Evolutionary conservation across 2,113 vertebrate genomes (phyloP), one percentile per base, ranked within the genome.

Genomic region (Zapus hudsonius): DNA sequence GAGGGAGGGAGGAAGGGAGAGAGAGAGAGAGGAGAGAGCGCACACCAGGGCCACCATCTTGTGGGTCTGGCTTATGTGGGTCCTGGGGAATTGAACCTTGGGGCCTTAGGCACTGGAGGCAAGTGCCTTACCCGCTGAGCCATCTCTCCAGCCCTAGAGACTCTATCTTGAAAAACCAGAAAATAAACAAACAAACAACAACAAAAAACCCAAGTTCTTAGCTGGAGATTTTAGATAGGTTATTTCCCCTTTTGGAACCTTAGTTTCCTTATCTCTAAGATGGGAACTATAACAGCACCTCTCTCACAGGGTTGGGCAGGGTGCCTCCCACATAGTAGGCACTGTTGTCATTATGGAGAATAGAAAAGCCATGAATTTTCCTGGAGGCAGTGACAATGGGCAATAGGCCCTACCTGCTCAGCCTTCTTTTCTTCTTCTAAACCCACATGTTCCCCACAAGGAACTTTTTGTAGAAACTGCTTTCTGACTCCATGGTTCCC

Each of bases 231-330:
- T 73, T 25, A 61, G 52, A 55, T n/a, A 36, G 83, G 31, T 72
- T 25, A 57, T 2, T 38, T 83, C 13, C 9, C 44, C 13, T 82
- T 67, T 67, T 10, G 10, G 72, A 67, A 27, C 23, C 61, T 84
- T 75, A 40, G 63, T 59, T 55, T 88, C 7, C 63, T 86, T 84
- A 75, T 23, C 76, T 85, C 59, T 85, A 67, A 79, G 84, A 82
- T 70, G 42, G 16, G 40, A 25, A 69, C 25, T 27, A 87, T 6
- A 81, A 55, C 0, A 44, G 29, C 13, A 76, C 29, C 31, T 61
- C 17, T 8, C 55, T 31, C 12, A 5, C 9, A 19, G 22, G 27
- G n/a, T 36, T 47, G 9, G 40, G 44, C 15, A 38, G 63, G 38
- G 76, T 17, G 27, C 33, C 61, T 67, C 55, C 47, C 47, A 66